Evolutionary conservation across 2,888 invertebrate genomes (phyloP), one percentile per base, ranked within the genome.

Genomic region (Trachelus iudaicus): DNA sequence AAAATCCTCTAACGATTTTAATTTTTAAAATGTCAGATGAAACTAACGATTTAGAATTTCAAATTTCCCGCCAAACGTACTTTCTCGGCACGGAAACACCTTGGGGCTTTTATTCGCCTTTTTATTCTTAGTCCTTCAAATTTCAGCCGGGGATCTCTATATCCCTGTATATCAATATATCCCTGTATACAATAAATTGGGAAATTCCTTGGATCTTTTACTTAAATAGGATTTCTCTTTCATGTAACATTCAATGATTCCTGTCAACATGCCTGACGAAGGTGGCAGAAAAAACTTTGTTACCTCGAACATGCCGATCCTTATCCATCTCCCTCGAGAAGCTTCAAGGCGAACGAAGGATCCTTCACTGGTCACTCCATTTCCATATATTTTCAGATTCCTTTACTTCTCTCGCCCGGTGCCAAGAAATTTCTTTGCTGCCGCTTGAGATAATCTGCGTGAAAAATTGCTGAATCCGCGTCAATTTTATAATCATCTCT

Each of bases 251-350:
- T 40, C 40, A 40, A 40, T 15, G 40, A 40, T 40, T 40, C 15
- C 40, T 40, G 40, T 40, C 40, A 15, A 40, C 40, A 15, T 6
- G 15, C 40, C 33, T 56, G 33, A 30, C 33, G 9, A 73, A 23
- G 33, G n/a, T 35, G 34, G 34, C 33, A 68, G 11, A 13, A 23
- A 23, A 71, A 34, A 71, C 9, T 34, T 56, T 78, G 88, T 85
- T 81, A 90, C 90, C 90, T 87, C 86, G 87, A 78, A 83, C 85
- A 85, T 88, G 85, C 79, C 84, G 89, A 84, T 90, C 89, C 87
- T 89, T 89, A 83, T 90, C 90, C 90, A 90, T 90, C 85, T 88
- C 87, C 87, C 80, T 83, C 80, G 76, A 80, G 80, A 81, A 82
- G 79, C 31, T 71, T 86, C 83, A 82, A 77, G 80, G 76, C 81